A percentile compares a stretch with the other conserved stretches of the same genome.
phyloP scores from a whole-genome alignment of 2,797 vertebrate genomes.

The Urocyon cinereoargenteus region DNA sequence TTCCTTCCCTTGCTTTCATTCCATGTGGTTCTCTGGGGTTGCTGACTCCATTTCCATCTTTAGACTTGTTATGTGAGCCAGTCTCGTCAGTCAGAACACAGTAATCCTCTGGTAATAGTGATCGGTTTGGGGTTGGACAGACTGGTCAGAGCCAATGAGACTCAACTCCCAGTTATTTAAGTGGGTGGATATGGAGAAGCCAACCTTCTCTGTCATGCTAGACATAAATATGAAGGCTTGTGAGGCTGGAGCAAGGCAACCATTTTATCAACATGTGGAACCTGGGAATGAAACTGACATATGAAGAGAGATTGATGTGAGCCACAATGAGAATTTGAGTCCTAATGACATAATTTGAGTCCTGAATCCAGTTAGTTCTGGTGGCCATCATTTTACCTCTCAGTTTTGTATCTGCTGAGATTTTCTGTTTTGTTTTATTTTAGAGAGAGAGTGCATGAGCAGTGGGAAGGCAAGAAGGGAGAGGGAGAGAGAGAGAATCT shows the following conservation, averaged over 20 bases:
- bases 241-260: not conserved
- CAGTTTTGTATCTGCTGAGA: not conserved
- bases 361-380: not conserved
- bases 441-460: not conserved
- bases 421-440: not conserved
- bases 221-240: not conserved
- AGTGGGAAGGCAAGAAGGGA: not conserved
- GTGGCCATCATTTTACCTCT: not conserved
- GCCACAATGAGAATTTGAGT: not conserved
- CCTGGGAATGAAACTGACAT: not conserved
- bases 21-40: not conserved
- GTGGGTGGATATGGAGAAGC: not conserved
- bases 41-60: not conserved
- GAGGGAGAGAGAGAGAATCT: not conserved
- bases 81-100: not conserved
- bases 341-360: not conserved
- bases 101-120: not conserved
- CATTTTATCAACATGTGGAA: not conserved
- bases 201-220: not conserved
- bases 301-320: not conserved
- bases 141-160: not conserved
- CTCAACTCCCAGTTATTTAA: not conserved
- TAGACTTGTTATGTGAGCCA: not conserved
- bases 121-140: not conserved
- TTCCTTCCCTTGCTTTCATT: not conserved